A percentile compares a stretch with the other conserved stretches of the same genome.
Evolutionary conservation across 2,888 invertebrate species (phyloP).

Genomic region (Ophion ellenae): DNA sequence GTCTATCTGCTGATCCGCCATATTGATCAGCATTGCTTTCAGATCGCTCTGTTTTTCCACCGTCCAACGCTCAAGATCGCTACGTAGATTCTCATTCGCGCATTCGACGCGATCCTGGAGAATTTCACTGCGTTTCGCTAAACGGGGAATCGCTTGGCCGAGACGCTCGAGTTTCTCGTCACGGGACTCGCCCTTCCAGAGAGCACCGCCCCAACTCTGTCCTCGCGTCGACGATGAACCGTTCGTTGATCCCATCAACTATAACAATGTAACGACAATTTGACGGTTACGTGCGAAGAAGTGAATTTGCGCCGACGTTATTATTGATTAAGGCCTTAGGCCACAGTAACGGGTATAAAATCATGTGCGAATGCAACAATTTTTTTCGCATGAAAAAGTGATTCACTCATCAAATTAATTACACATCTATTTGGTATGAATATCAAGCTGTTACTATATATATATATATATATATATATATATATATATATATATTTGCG

Average conservation of each 20-base stretch:
- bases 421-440: too few relatives aligned
- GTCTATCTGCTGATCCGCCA: conserved; percentile 88
- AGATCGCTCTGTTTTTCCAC: conserved; percentile 87
- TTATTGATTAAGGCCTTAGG: too few relatives aligned
- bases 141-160: conserved; percentile 84
- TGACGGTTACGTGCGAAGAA: not conserved
- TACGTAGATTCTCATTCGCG: conserved; percentile 88
- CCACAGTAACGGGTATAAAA: too few relatives aligned
- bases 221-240: conserved; percentile 67
- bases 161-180: conserved; percentile 85
- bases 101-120: conserved; percentile 88
- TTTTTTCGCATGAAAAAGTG: too few relatives aligned
- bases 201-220: conserved; percentile 83
- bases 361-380: too few relatives aligned
- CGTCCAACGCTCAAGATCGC: conserved; percentile 89
- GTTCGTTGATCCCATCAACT: conserved; percentile 75
- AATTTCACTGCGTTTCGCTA: conserved; percentile 85
- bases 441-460: too few relatives aligned
- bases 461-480: too few relatives aligned
- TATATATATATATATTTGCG: too few relatives aligned
- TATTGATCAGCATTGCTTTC: conserved; percentile 86
- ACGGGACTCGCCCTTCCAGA: conserved; percentile 87
- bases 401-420: too few relatives aligned
- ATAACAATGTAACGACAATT: not conserved
- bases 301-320: too few relatives aligned